Evolutionary conservation across 2,888 invertebrate genomes (phyloP), one percentile per base, ranked within the genome.

Genomic region (Didymodactylos carnosus): DNA sequence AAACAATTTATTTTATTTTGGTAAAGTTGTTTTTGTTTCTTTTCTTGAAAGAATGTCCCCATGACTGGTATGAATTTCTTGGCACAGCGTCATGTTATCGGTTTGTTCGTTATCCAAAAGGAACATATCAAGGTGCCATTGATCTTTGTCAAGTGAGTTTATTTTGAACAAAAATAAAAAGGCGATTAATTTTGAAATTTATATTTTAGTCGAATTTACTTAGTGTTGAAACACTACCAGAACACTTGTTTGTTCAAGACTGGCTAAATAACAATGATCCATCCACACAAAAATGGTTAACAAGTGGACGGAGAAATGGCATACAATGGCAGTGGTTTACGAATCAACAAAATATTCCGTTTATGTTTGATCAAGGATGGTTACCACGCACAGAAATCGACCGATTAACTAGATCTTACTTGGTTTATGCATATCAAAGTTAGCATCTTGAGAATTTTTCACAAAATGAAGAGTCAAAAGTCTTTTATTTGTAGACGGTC

Each of bases 211-310:
- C 74, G 13, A 46, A 71, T 53, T 62, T 74, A 19, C 53, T 74
- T 7, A 39, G 71, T 39, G 74, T 74, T 8, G 74, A 74, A 71
- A 71, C 71, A 39, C 14, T 74, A 49, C 13, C 29, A n/a, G 74
- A 74, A 39, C 74, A 74, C 51, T 53, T 74, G 71, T 74, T 74
- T 19, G 71, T 74, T 10, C 74, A 74, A 74, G 71, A 74, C 23
- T 74, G 71, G 51, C 62, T 74, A 35, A 53, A 40, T 25, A 41
- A 39, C 16, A 74, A 74, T 62, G 74, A 74, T 39, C 51, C 71
- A 13, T 71, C 71, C 5, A 23, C 51, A 72, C 51, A 53, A 51
- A 51, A 29, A n/a, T 74, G 74, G 74, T 29, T 71, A 13, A 74
- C 74, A 11, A 74, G 74, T 71, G 74, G 74, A 13, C 53, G 53